phyloP scores from a whole-genome alignment of 2,888 invertebrate species.

The Pammene aurita region DNA sequence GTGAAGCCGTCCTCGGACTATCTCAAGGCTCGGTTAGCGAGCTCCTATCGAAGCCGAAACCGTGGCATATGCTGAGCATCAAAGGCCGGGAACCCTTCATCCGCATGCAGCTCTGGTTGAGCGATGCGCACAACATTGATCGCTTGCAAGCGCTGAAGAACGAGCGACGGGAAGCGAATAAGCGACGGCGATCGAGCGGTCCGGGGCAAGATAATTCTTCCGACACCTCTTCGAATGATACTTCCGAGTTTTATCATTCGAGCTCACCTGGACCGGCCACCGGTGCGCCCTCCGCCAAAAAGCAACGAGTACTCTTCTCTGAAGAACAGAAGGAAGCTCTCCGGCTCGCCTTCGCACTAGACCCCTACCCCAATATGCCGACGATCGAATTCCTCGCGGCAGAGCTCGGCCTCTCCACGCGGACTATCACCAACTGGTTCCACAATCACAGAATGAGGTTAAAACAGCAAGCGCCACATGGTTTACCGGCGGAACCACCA shows the following conservation, averaged over 20 bases:
- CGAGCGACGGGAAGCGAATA: conserved; percentile 95
- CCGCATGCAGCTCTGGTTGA: conserved; percentile 98
- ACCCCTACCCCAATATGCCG: conserved; percentile 98
- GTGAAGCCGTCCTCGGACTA: conserved; percentile 97
- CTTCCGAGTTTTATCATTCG: conserved; percentile 93
- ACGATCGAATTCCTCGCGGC: conserved; percentile 97
- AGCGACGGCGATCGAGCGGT: conserved; percentile 92
- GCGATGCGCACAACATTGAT: conserved; percentile 97
- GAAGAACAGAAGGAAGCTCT: conserved; percentile 99
- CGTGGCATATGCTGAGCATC: conserved; percentile 99
- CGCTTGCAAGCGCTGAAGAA: conserved; percentile 95
- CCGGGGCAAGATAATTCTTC: conserved; percentile 93
- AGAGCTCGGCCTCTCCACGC: conserved; percentile 94
- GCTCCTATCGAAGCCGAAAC: conserved; percentile 98
- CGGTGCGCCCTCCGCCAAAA: conserved; percentile 94
- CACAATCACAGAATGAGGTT: conserved; percentile 99
- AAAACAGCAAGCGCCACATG: conserved; percentile 94
- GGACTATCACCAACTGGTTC: conserved; percentile 99
- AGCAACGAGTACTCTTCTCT: conserved; percentile 97
- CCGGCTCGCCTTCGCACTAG: conserved; percentile 95
- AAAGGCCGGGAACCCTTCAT: conserved; percentile 98
- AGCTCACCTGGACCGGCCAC: conserved; percentile 90
- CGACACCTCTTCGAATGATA: conserved; percentile 94
- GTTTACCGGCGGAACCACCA: conserved; percentile 88
- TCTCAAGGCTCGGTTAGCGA: conserved; percentile 99